These are phyloP conservation scores for Drosophila mettleri DNA, from an alignment of 2,888 invertebrate genomes.

Conservation along the genomic window DNA sequence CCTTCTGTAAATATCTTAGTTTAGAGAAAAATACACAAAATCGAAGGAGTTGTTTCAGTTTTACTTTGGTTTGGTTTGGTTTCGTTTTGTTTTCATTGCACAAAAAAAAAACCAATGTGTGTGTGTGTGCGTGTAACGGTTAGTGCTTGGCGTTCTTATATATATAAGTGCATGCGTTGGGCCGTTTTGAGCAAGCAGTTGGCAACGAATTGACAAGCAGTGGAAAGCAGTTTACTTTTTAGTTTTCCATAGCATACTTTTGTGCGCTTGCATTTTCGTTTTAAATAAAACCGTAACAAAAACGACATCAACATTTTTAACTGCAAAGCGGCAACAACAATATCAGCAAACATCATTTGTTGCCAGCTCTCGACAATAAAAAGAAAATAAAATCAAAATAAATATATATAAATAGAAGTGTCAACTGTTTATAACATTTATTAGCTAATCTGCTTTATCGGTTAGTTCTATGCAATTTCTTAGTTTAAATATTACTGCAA, in stretches of 20 bases:
- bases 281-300: slow-evolving; percentile 1
- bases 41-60: slow-evolving; percentile 16
- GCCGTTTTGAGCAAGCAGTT: slow-evolving; percentile 27
- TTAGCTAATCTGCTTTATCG: slow-evolving; percentile 27
- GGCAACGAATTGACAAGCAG: slow-evolving; percentile 25
- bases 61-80: slow-evolving; percentile 11
- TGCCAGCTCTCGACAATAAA: neutral
- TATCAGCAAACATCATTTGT: slow-evolving; percentile 17
- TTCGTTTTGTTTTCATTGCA: slow-evolving; percentile 3
- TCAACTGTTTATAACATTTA: slow-evolving; percentile 36
- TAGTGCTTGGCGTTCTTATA: neutral
- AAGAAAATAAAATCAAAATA: neutral
- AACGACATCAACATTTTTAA: slow-evolving; percentile 13
- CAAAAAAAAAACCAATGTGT: slow-evolving; percentile 11
- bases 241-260: slow-evolving; percentile 18
- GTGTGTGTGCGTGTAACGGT: slow-evolving; percentile 11
- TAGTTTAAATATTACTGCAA: slow-evolving; percentile 29
- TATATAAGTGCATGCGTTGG: slow-evolving; percentile 1
- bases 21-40: slow-evolving; percentile 16
- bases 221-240: slow-evolving; percentile 25
- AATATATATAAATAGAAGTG: neutral
- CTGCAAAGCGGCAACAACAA: slow-evolving; percentile 13
- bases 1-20: slow-evolving; percentile 17
- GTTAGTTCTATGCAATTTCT: slow-evolving; percentile 19
- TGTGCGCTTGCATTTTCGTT: neutral